Base-by-base conservation (phyloP, 2,797 vertebrate genomes). In the Garrulus glandarius region DNA sequence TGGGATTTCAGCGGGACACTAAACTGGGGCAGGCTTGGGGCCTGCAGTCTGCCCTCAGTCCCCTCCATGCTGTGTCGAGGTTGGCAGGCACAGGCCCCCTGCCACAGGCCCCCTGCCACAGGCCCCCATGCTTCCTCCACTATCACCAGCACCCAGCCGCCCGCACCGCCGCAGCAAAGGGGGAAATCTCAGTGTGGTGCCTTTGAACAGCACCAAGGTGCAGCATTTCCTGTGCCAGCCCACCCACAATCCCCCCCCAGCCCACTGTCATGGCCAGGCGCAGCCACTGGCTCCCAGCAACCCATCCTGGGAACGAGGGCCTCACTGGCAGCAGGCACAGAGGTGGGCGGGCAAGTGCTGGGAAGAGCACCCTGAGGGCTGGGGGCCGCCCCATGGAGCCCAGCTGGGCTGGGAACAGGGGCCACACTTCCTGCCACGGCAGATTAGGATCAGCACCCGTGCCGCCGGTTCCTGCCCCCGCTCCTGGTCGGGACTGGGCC, bases 401-500 rank as follows among this genome's bases (percentile, higher is more conserved):
- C 87, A 49, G 70, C 71, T 41, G 82, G 78, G 9, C 85, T 87
- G 92, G 85, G 95, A 96, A 96, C 93, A 39, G 87, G 93, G 96
- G 89, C 93, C 84, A 74, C 69, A 23, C 68, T 92, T 94, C 93
- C 93, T 92, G 93, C 87, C 91, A 71, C 64, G 5, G 27, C 93
- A 95, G 95, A 95, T 94, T 94, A 94, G 91, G 89, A 95, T 95
- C 94, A 71, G 84, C 74, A 64, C 87, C 63, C 69, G 94, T 84
- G 95, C 94, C 55, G 34, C 72, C 80, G 74, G 96, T 91, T 97
- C 91, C 97, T 53, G 78, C 95, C 87, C 79, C 96, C 96, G 91
- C 97, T 86, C 82, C 84, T 44, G 19, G 75, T 84, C 34, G 88
- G 94, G 95, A 92, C 96, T 96, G 49, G 59, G 84, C 72, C 83